Conservation (phyloP, 2,797 vertebrate genomes). For the Perodicticus potto region DNA sequence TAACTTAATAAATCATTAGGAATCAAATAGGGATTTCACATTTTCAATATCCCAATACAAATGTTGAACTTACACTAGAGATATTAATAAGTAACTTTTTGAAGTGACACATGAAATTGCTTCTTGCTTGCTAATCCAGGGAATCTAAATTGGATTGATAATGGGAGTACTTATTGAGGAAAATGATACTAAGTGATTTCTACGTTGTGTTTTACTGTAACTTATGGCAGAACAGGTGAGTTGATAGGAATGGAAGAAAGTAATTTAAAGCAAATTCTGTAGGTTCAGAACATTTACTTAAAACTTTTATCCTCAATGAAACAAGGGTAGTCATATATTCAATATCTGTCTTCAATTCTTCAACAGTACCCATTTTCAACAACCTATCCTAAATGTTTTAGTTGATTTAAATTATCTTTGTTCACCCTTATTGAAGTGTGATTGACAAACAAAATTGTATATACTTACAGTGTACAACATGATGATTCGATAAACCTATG, state of each 20-base stretch:
- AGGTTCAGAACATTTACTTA: not conserved
- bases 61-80: not conserved
- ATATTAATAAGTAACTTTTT: not conserved
- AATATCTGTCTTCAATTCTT: not conserved
- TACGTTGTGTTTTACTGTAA: not conserved
- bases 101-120: not conserved
- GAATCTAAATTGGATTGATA: not conserved
- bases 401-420: not conserved
- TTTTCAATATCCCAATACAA: not conserved
- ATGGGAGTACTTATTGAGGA: not conserved
- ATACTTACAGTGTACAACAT: not conserved
- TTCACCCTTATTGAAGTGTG: not conserved
- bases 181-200: not conserved
- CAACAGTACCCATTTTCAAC: not conserved
- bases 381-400: not conserved
- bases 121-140: not conserved
- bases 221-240: not conserved
- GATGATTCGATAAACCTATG: not conserved
- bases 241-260: not conserved
- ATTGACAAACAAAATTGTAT: not conserved
- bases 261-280: not conserved
- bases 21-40: not conserved
- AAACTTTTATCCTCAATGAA: not conserved
- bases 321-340: not conserved
- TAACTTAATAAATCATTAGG: not conserved